Conservation (phyloP, 2,797 vertebrate genomes). For the Echeneis naucrates region DNA sequence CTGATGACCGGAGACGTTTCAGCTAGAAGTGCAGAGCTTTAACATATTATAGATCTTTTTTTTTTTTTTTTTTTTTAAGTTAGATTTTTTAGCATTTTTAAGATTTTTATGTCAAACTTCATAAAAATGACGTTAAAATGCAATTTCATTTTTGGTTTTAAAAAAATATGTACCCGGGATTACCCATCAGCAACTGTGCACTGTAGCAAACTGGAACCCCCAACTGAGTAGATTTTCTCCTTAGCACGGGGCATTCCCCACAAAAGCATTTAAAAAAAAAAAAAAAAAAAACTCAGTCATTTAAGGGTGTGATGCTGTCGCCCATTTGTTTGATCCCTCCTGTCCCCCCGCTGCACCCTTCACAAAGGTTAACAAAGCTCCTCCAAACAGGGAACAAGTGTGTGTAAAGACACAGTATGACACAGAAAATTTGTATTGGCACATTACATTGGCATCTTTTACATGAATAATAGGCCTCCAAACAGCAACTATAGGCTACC, state of each 20-base stretch:
- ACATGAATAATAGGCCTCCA: slow-evolving; percentile 59
- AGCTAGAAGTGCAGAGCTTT: slow-evolving; percentile 85
- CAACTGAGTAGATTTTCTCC: slow-evolving; percentile 75
- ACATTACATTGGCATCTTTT: slow-evolving; percentile 72
- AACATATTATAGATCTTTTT: slow-evolving; percentile 79
- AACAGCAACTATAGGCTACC: slow-evolving; percentile 53
- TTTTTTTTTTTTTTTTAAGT: no score
- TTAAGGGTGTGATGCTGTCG: slow-evolving; percentile 75
- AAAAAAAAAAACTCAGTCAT: slow-evolving; percentile 60
- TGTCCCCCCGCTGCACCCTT: slow-evolving; percentile 69
- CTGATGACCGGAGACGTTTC: slow-evolving; percentile 77
- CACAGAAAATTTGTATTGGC: slow-evolving; percentile 74
- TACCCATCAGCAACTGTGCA: slow-evolving; percentile 85
- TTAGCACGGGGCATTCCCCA: slow-evolving; percentile 66
- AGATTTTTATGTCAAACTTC: slow-evolving; percentile 84
- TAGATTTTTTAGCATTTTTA: slow-evolving; percentile 79
- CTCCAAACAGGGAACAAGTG: slow-evolving; percentile 71
- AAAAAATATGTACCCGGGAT: slow-evolving; percentile 89
- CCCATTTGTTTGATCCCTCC: slow-evolving; percentile 72
- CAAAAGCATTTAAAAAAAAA: no score
- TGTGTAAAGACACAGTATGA: slow-evolving; percentile 66
- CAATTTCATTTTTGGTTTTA: slow-evolving; percentile 87
- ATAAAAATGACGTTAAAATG: slow-evolving; percentile 86
- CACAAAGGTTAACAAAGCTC: slow-evolving; percentile 75
- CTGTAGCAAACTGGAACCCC: slow-evolving; percentile 82